A percentile compares a stretch with the other conserved stretches of the same genome.
These are phyloP conservation scores for Peromyscus aztecus DNA, from an alignment of 2,797 vertebrate species.

Conservation along the genomic window DNA sequence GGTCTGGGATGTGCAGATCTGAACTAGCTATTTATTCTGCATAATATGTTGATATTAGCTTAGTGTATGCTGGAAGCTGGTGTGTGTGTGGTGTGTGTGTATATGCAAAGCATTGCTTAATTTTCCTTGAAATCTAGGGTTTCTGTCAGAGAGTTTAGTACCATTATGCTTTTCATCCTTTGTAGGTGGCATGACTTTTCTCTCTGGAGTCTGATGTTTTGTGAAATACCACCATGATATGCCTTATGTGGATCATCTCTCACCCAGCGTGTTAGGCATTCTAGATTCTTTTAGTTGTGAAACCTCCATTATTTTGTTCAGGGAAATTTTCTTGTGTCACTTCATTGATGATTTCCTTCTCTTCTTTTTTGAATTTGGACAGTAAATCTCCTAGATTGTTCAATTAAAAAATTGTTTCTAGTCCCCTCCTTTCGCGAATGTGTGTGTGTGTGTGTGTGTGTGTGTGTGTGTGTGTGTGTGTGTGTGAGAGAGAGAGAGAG, in stretches of 20 bases:
- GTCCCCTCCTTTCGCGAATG: background rate
- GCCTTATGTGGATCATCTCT: background rate
- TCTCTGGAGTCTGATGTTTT: background rate
- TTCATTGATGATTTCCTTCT: background rate
- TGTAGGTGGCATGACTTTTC: background rate
- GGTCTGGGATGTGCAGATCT: background rate
- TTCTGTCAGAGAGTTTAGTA: background rate
- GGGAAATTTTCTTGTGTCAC: constrained; percentile 32
- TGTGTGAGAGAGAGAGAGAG: too few species aligned
- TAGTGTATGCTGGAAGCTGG: background rate
- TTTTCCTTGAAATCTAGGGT: constrained; percentile 28
- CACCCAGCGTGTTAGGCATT: background rate
- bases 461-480: background rate
- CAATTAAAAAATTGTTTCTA: background rate
- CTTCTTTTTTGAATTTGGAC: background rate
- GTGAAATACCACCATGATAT: background rate
- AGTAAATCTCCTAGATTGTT: background rate
- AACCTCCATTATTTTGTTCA: background rate
- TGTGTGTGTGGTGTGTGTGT: too few species aligned
- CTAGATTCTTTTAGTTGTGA: background rate
- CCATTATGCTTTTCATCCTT: background rate
- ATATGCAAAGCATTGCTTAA: background rate
- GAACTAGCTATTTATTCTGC: background rate
- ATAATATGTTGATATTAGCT: background rate
- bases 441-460: background rate